A percentile compares a stretch with the other conserved stretches of the same genome.
Evolutionary conservation across 2,888 invertebrate genomes (phyloP).

Genomic region (Eledone cirrhosa): DNA sequence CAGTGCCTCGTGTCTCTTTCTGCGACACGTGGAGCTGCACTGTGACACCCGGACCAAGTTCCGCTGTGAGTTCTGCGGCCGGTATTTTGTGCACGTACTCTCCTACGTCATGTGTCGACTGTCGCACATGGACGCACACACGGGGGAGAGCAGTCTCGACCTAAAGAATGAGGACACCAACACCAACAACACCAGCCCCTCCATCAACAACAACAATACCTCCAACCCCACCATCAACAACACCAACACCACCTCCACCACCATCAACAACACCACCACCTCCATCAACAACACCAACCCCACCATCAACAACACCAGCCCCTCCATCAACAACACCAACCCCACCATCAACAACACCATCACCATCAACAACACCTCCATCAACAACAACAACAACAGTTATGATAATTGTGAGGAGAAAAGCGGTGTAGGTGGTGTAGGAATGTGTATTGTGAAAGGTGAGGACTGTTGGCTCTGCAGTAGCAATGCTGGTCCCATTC

Average conservation of each 20-base stretch:
- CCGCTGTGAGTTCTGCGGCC: slow-evolving; percentile 14
- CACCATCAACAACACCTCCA: too few species aligned
- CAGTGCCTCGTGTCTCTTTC: background rate
- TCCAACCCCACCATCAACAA: background rate
- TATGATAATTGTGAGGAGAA: too few species aligned
- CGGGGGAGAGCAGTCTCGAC: background rate
- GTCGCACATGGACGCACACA: slow-evolving; percentile 13
- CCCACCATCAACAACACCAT: too few species aligned
- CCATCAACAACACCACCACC: background rate
- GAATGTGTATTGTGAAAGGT: too few species aligned
- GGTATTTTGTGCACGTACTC: background rate
- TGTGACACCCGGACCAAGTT: background rate
- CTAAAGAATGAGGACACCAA: too few species aligned
- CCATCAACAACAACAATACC: too few species aligned
- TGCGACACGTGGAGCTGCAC: background rate
- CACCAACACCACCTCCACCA: background rate
- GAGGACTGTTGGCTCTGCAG: too few species aligned
- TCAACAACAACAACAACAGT: too few species aligned
- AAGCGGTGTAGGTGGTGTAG: too few species aligned
- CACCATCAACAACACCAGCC: background rate
- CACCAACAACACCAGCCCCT: too few species aligned
- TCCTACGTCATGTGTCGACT: slow-evolving; percentile 16
- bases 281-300: background rate
- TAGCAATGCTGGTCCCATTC: too few species aligned
- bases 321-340: too few species aligned